These are phyloP conservation scores for Eueides isabella DNA, from an alignment of 1,140 invertebrate species.

Conservation along the genomic window DNA sequence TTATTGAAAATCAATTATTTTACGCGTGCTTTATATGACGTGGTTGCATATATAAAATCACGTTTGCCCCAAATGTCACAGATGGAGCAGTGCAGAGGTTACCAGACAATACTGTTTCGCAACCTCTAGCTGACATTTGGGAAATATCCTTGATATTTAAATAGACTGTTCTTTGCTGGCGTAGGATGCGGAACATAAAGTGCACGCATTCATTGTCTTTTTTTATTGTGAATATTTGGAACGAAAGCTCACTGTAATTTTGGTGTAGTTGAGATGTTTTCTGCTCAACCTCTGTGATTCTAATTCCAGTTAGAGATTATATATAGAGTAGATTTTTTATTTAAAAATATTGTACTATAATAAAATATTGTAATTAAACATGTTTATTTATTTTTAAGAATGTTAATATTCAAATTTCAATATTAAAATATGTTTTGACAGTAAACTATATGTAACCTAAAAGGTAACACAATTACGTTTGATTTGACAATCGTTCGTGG, in stretches of 20 bases:
- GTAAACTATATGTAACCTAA: not conserved
- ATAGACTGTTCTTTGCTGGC: slow-evolving; percentile 58
- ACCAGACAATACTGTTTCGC: slow-evolving; percentile 57
- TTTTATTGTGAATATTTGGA: slow-evolving; percentile 28
- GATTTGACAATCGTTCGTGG: slow-evolving; percentile 11
- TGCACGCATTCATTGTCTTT: slow-evolving; percentile 40
- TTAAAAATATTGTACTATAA: no score
- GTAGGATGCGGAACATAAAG: slow-evolving; percentile 64
- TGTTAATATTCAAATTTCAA: no score
- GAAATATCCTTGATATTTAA: slow-evolving; percentile 79
- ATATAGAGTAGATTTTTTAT: no score
- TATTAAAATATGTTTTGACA: not conserved
- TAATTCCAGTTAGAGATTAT: no score
- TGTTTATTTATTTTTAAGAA: no score
- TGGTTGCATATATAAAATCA: slow-evolving; percentile 28
- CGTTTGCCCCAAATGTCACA: slow-evolving; percentile 41
- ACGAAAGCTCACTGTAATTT: not conserved
- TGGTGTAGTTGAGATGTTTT: not conserved
- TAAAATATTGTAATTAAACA: no score
- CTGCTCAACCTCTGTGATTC: not conserved
- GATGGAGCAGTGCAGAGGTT: slow-evolving; percentile 54
- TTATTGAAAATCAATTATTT: slow-evolving; percentile 19
- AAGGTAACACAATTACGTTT: slow-evolving; percentile 1
- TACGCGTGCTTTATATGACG: slow-evolving; percentile 19
- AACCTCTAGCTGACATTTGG: slow-evolving; percentile 70